Base-by-base conservation (phyloP, 2,888 invertebrate species). In the Eupithecia exiguata region DNA sequence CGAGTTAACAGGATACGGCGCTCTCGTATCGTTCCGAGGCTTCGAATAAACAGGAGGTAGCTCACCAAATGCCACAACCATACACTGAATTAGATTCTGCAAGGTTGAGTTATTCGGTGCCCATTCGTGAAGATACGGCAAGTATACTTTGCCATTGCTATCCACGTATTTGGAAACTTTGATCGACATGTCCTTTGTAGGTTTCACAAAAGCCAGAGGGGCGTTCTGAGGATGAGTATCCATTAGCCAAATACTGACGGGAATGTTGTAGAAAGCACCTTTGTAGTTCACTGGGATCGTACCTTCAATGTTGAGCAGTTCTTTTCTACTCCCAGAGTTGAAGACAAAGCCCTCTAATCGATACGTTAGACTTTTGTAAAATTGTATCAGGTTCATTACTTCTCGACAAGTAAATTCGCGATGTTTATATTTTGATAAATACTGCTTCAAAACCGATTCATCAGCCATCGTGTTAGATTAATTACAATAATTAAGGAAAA, bases 101-200 rank as follows among this genome's bases (percentile, higher is more conserved):
- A 99, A 93, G 89, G 99, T 99, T 10, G 99, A 99, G 14, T 96
- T 95, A 82, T 96, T 96, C 95, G 87, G 91, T 74, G 96, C 95
- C 99, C 99, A 99, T 82, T 99, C 98, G 86, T 99, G 98, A 76
- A 99, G 95, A 94, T 98, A 99, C 1, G 99, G 99, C 85, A 99
- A 95, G 91, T 99, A 99, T 71, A 99, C 96, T 91, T 98, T 98
- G 49, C 99, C 99, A 92, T 97, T 98, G 85, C 97, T 97, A 91
- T 99, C 99, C 10, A 99, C 99, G 91, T 97, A 98, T 92, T 97
- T 97, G 16, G 99, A 99, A 21, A 98, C 97, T 94, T 98, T 99
- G 78, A 99, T 99, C 77, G 97, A 96, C 99, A 99, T 99, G 80
- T 97, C 98, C 46, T 96, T 87, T 7, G 99, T 99, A 14, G 99